Conservation (phyloP, 2,113 vertebrate genomes). For the Prochilodus magdalenae region DNA sequence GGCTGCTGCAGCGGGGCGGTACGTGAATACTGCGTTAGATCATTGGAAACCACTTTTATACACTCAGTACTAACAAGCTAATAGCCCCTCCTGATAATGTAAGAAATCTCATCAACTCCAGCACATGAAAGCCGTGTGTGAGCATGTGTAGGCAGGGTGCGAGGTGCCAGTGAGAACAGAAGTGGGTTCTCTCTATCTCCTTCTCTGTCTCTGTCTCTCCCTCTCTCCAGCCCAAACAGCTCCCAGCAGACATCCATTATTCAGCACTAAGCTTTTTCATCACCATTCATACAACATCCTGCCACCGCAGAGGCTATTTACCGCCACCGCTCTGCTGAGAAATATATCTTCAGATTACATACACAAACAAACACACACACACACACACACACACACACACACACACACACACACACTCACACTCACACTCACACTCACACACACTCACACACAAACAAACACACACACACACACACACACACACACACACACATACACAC, state of each 20-base stretch:
- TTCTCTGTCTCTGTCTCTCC: conserved; percentile 13
- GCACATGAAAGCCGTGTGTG: conserved; percentile 9
- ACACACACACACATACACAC: neutral
- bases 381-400: neutral
- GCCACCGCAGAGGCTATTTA: conserved; percentile 32
- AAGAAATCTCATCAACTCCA: conserved; percentile 20
- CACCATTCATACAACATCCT: conserved; percentile 43
- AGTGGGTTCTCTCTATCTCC: neutral
- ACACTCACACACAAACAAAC: neutral
- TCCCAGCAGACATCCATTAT: conserved; percentile 49
- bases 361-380: neutral
- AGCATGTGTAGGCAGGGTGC: neutral
- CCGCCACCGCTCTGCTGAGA: neutral
- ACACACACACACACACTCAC: neutral
- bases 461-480: neutral
- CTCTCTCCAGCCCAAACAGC: conserved; percentile 33
- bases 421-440: neutral
- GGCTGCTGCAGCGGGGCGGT: conserved; percentile 15
- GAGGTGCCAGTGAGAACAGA: neutral
- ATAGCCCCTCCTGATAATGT: conserved; percentile 16
- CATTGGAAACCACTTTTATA: conserved; percentile 6
- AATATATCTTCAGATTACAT: conserved; percentile 13
- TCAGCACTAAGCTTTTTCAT: conserved; percentile 51
- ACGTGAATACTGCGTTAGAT: conserved; percentile 38
- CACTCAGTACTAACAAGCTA: conserved; percentile 17